A percentile compares a stretch with the other conserved stretches of the same genome.
phyloP scores from a whole-genome alignment of 2,888 invertebrate genomes.

The Oscheius sp. region DNA sequence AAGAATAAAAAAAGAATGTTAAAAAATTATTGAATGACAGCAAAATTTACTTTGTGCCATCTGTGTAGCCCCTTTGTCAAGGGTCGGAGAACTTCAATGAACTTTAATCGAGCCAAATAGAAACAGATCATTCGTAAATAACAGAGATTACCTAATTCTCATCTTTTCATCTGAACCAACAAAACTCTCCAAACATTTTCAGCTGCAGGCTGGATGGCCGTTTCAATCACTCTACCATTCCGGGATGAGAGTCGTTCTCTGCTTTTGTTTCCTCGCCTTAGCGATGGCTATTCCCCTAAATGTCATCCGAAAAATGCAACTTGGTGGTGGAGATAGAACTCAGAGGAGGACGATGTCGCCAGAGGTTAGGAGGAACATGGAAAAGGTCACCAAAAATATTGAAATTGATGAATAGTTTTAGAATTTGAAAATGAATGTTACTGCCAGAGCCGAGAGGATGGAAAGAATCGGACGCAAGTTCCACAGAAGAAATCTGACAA shows the following conservation, averaged over 20 bases:
- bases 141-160: too few species aligned
- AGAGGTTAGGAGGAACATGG: neutral
- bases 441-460: neutral
- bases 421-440: neutral
- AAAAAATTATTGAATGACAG: too few species aligned
- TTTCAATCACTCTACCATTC: neutral
- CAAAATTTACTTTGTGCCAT: too few species aligned
- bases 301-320: neutral
- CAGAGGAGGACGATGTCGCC: neutral
- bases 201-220: neutral
- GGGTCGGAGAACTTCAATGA: too few species aligned
- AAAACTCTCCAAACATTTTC: too few species aligned
- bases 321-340: neutral
- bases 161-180: too few species aligned
- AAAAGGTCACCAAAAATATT: neutral
- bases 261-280: neutral
- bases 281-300: neutral
- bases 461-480: neutral
- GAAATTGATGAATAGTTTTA: neutral
- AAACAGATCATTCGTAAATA: too few species aligned
- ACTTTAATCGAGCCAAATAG: too few species aligned
- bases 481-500: neutral
- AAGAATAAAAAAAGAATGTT: too few species aligned
- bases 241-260: constrained; percentile 10
- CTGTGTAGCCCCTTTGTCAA: too few species aligned